Evolutionary conservation across 2,113 vertebrate genomes (phyloP).

Genomic region (Anhinga rufa): DNA sequence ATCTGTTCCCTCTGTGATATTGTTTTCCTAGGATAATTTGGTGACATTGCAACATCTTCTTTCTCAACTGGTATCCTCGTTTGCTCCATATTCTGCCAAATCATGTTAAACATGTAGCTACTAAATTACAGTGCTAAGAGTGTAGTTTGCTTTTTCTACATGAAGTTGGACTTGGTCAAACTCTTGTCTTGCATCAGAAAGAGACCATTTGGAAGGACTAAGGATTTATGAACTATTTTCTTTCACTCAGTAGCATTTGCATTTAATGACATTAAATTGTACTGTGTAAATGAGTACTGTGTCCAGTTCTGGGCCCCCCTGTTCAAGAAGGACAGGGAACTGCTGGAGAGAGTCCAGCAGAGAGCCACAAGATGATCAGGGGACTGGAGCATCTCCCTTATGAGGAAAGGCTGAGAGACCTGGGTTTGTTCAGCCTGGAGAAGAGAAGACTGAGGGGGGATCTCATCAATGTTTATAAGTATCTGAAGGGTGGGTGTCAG

Average conservation of each 20-base stretch:
- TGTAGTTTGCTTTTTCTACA: rapidly evolving
- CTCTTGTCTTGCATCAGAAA: neutral
- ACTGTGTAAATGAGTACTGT: too few species aligned
- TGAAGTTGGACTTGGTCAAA: neutral
- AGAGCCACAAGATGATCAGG: too few species aligned
- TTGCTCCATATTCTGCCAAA: neutral
- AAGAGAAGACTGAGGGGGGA: too few species aligned
- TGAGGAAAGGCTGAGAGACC: too few species aligned
- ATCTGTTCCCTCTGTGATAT: neutral
- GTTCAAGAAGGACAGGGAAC: too few species aligned
- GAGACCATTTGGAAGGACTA: neutral
- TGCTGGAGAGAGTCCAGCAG: too few species aligned
- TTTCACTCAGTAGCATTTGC: neutral
- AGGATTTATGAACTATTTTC: neutral
- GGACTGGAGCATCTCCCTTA: too few species aligned
- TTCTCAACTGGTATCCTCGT: neutral
- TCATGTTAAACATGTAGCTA: neutral
- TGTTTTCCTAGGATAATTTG: neutral
- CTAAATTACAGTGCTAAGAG: neutral
- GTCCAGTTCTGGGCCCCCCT: too few species aligned
- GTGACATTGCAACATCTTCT: neutral
- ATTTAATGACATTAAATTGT: neutral
- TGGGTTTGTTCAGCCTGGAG: too few species aligned
- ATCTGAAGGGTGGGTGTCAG: too few species aligned
- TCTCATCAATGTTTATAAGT: too few species aligned